These are phyloP conservation scores for Akabosia matsudoensis DNA, from an alignment of 1,140 invertebrate genomes.

Conservation along the genomic window DNA sequence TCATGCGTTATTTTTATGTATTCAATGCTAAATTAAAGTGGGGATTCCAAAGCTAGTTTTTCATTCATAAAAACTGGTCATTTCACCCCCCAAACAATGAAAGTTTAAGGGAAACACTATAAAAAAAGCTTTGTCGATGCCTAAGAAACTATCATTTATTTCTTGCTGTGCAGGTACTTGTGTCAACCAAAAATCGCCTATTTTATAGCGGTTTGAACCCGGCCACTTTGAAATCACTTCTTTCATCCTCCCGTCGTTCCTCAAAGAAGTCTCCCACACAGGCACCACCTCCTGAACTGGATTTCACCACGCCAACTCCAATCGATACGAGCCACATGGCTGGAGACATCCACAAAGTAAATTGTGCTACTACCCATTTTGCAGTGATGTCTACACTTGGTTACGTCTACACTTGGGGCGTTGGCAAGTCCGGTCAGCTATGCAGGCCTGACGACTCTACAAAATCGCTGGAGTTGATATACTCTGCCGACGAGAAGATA, in stretches of 20 bases:
- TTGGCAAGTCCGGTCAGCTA: conserved; percentile 41
- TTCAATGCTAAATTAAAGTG: conserved; percentile 11
- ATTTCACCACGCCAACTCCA: conserved; percentile 31
- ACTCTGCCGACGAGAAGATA: conserved; percentile 37
- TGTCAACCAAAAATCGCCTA: conserved; percentile 38
- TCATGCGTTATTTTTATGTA: not conserved
- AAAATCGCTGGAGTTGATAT: conserved; percentile 41
- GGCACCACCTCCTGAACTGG: too few species aligned
- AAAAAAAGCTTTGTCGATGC: too few species aligned
- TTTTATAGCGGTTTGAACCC: conserved; percentile 45
- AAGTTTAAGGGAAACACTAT: not conserved
- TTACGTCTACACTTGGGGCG: conserved; percentile 41
- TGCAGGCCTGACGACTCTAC: conserved; percentile 41
- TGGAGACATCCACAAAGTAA: conserved; percentile 43
- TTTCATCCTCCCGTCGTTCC: too few species aligned
- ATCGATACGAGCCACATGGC: conserved; percentile 40
- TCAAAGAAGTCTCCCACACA: conserved; percentile 40
- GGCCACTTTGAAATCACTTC: conserved; percentile 29
- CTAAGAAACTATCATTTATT: too few species aligned
- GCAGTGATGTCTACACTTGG: conserved; percentile 38
- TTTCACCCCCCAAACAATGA: conserved; percentile 20
- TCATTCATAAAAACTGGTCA: not conserved
- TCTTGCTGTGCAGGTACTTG: conserved; percentile 31
- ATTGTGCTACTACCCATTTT: conserved; percentile 41
- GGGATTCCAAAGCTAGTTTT: conserved; percentile 19